Evolutionary conservation across 1,140 invertebrate species (phyloP), one percentile per base, ranked within the genome.

Genomic region (Lordiphosa collinella): DNA sequence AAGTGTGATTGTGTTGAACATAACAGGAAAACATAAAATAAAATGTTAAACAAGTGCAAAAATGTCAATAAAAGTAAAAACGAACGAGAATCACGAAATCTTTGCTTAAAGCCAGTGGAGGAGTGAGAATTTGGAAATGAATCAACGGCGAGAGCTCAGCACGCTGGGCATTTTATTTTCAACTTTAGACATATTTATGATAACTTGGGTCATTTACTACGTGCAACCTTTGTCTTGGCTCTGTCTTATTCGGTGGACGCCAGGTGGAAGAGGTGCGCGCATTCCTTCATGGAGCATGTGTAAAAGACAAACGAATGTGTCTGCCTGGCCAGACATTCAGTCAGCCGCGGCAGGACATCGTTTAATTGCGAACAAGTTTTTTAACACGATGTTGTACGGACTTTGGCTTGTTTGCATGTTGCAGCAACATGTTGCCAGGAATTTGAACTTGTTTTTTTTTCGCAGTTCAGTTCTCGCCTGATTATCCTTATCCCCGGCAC

Each of bases 311-410:
- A 14, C 6, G 11, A 22, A 36, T 10, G 60, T 12, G 54, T 54
- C 41, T 47, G 37, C 49, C 52, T 47, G 36, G 58, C 63, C 61
- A 75, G 76, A 85, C 74, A 79, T 59, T 82, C 75, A 62, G 75
- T 80, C 79, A 85, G 73, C 70, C 86, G 61, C 82, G 78, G 86
- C 86, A 88, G 86, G 86, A 88, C 86, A 88, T 88, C 86, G 82
- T 88, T 88, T 88, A 88, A 88, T 88, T 88, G 86, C 86, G 76
- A 88, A 88, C 86, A 88, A 86, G 86, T 88, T 88, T 88, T 88
- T 88, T 88, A 88, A 88, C 86, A 88, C 86, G 86, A 88, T 86
- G 86, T 88, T 61, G 73, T 69, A 85, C 79, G 75, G 7, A 86
- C 71, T 66, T 55, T 48, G 52, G 35, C 65, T 78, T 79, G 79